Percentiles rank a stretch among this genome's conserved stretches.
Evolutionary conservation across 2,797 vertebrate species (phyloP).

Genomic region (Huso huso): DNA sequence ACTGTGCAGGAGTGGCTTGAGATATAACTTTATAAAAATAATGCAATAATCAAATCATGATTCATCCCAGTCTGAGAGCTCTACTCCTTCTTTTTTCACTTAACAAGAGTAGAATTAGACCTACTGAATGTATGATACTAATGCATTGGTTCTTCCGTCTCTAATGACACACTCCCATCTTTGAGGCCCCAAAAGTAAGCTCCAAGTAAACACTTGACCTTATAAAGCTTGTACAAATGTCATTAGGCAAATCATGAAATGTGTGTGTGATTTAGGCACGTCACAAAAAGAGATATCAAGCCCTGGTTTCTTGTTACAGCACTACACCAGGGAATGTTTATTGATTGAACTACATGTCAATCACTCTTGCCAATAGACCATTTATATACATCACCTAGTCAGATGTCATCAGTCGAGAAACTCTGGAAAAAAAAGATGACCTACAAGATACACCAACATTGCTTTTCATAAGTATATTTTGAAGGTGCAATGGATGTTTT

Average conservation of each 20-base stretch:
- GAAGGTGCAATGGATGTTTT: background rate
- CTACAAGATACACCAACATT: background rate
- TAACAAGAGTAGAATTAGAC: too few relatives aligned
- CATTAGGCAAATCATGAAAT: background rate
- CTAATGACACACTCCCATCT: background rate
- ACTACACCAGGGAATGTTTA: constrained; percentile 42
- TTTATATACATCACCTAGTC: constrained; percentile 34
- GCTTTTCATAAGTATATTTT: background rate
- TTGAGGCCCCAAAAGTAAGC: background rate
- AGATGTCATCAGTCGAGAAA: background rate
- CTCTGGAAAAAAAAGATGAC: background rate
- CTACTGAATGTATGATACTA: too few relatives aligned
- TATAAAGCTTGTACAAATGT: constrained; percentile 4
- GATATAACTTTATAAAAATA: too few relatives aligned
- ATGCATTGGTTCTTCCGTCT: background rate
- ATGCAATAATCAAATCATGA: too few relatives aligned
- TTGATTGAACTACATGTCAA: constrained; percentile 53
- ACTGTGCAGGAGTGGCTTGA: too few relatives aligned
- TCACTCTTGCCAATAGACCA: constrained; percentile 45
- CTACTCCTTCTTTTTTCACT: too few relatives aligned
- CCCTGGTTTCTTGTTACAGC: constrained; percentile 32
- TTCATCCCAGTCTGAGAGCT: too few relatives aligned
- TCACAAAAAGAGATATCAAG: constrained; percentile 24
- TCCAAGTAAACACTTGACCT: constrained; percentile 1
- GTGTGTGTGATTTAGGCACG: background rate